Evolutionary conservation across 2,797 vertebrate genomes (phyloP).

Genomic region (Cephalopachus bancanus): DNA sequence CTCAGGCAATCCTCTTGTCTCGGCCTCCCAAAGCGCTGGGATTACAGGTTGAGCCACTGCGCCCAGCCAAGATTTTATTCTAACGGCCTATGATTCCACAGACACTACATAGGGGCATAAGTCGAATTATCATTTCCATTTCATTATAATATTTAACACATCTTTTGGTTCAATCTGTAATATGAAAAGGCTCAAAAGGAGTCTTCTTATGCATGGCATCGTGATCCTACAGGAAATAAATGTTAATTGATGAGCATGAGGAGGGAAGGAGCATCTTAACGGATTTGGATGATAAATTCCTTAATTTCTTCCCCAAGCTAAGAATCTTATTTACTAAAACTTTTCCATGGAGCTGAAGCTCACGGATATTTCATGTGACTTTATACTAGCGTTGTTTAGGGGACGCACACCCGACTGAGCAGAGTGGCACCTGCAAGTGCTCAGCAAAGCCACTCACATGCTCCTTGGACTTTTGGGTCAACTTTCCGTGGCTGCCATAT

Average conservation of each 20-base stretch:
- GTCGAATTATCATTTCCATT: neutral
- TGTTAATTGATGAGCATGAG: neutral
- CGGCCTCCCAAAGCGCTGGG: too few species aligned
- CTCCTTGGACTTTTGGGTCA: neutral
- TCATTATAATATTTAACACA: neutral
- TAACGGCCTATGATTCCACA: neutral
- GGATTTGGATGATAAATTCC: neutral
- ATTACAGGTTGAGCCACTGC: too few species aligned
- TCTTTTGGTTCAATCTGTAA: conserved; percentile 36
- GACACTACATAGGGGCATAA: neutral
- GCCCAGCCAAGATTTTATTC: conserved; percentile 7
- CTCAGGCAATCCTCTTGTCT: too few species aligned
- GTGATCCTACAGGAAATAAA: neutral
- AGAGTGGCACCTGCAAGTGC: too few species aligned
- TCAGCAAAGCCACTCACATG: neutral
- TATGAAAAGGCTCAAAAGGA: neutral
- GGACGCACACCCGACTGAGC: neutral
- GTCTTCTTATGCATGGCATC: neutral
- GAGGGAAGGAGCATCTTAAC: neutral
- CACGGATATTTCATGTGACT: neutral
- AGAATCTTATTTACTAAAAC: neutral
- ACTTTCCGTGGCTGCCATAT: neutral
- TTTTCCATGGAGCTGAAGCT: neutral
- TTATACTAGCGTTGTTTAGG: neutral
- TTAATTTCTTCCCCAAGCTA: neutral